Conservation (phyloP, 2,113 vertebrate genomes). For the Galbula dea region DNA sequence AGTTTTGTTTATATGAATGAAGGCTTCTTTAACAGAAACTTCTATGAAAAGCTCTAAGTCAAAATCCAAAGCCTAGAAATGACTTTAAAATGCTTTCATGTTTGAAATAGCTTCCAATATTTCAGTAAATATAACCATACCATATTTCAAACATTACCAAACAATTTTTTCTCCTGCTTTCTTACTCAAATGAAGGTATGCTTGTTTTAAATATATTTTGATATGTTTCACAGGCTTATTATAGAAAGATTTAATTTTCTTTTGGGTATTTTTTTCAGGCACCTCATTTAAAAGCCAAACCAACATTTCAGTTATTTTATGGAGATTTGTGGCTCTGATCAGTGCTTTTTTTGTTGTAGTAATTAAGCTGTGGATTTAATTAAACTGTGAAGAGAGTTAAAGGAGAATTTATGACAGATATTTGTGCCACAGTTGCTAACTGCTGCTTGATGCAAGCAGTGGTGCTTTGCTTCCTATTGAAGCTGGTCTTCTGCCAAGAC, state of each 20-base stretch:
- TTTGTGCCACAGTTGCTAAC: not conserved
- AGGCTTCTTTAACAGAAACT: not conserved
- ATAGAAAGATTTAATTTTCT: not conserved
- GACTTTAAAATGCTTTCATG: not conserved
- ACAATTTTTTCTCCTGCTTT: not conserved
- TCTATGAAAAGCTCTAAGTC: not conserved
- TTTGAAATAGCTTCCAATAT: not conserved
- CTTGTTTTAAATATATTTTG: not conserved
- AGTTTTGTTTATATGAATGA: not conserved
- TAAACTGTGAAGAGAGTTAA: not conserved
- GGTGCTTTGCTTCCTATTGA: not conserved
- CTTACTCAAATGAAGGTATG: not conserved
- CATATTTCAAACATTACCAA: not conserved
- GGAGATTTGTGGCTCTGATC: not conserved
- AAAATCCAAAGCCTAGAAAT: not conserved
- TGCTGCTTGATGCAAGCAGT: not conserved
- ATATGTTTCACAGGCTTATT: not conserved
- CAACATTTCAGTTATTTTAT: not conserved
- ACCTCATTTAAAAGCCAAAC: not conserved
- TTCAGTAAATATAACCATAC: not conserved
- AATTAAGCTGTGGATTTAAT: constrained; percentile 34
- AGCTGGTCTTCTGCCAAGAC: not conserved
- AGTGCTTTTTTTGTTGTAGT: not conserved
- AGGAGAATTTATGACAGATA: not conserved
- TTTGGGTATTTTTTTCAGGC: not conserved